Conservation (phyloP, 2,888 invertebrate species). For the Cataglyphis livida region DNA sequence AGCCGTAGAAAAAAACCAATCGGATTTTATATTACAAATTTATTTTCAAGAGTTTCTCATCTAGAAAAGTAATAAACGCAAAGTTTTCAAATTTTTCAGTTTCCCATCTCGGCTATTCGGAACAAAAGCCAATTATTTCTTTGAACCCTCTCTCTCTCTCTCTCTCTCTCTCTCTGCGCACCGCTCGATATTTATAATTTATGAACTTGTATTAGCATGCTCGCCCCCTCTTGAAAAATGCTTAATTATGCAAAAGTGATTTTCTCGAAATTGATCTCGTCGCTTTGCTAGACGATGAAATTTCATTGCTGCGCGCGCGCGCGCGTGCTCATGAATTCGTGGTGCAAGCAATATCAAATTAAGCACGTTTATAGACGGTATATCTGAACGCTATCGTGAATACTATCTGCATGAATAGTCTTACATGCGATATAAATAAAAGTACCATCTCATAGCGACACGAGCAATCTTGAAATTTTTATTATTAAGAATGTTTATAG, state of each 20-base stretch:
- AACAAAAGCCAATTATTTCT: conserved; percentile 33
- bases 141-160: conserved; percentile 22
- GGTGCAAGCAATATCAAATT: conserved; percentile 38
- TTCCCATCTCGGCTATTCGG: conserved; percentile 15
- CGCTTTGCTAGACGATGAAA: conserved; percentile 48
- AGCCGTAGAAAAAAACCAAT: not conserved
- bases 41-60: not conserved
- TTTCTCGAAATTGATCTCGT: conserved; percentile 45
- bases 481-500: not conserved
- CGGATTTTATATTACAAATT: not conserved
- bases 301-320: conserved; percentile 16
- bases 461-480: not conserved
- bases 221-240: conserved; percentile 28
- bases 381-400: not conserved
- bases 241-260: conserved; percentile 48
- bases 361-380: not conserved
- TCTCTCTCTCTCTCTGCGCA: conserved; percentile 20
- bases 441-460: not conserved
- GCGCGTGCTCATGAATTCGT: conserved; percentile 28
- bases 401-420: not conserved
- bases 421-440: not conserved
- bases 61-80: conserved; percentile 49
- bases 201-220: conserved; percentile 40
- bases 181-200: conserved; percentile 50
- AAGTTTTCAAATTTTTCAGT: conserved; percentile 48